These are phyloP conservation scores for Cyprinus carpio DNA, from an alignment of 2,113 vertebrate species.

Conservation along the genomic window DNA sequence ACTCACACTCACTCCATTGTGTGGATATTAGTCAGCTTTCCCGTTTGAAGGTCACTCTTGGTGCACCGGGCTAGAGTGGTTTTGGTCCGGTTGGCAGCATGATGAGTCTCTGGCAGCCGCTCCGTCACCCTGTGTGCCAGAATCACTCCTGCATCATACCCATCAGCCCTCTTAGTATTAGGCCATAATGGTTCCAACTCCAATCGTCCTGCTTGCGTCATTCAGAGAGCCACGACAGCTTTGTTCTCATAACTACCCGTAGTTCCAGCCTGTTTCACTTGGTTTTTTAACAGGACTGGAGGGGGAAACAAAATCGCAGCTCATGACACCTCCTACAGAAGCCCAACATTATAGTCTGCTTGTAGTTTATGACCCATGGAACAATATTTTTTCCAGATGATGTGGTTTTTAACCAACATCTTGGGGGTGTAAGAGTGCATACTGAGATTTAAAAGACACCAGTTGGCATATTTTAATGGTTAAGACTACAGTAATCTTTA, in stretches of 20 bases:
- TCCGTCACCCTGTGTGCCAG: not conserved
- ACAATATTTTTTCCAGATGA: not conserved
- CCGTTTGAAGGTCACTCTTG: constrained; percentile 32
- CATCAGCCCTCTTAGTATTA: not conserved
- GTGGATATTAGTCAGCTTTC: constrained; percentile 50
- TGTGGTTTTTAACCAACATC: not conserved
- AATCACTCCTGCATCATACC: not conserved
- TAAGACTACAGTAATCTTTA: not conserved
- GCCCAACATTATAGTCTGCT: not conserved
- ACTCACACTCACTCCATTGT: not conserved
- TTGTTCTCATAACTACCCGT: not conserved
- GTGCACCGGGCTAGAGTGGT: constrained; percentile 28
- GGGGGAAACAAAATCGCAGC: not conserved
- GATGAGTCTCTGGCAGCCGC: constrained; percentile 8
- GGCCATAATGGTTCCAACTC: not conserved
- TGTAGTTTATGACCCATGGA: not conserved
- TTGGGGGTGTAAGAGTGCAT: not conserved
- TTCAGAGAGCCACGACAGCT: not conserved
- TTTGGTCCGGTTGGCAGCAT: constrained; percentile 20
- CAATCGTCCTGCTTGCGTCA: not conserved
- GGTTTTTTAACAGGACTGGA: not conserved
- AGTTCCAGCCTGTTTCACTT: not conserved
- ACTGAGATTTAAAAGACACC: not conserved
- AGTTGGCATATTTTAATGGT: not conserved
- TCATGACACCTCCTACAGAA: not conserved